Conservation (phyloP, 92 coral and sea anemone genomes). For the Porites divaricata region DNA sequence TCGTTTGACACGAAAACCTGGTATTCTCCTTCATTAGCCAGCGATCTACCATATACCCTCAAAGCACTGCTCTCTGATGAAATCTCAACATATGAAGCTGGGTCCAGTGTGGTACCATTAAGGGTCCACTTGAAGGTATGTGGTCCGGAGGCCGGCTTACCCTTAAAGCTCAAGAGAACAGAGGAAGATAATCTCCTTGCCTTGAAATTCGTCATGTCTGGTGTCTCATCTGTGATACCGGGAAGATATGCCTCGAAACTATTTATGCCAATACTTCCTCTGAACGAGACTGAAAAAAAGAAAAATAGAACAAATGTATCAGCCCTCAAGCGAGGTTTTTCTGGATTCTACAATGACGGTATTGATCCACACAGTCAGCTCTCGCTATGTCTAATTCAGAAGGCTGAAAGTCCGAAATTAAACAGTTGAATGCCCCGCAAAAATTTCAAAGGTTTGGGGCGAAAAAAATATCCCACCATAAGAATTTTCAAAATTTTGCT, state of each 20-base stretch:
- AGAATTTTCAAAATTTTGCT: no score
- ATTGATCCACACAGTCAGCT: no score
- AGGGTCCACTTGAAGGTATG: slow-evolving; percentile 31
- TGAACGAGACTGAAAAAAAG: slow-evolving; percentile 26
- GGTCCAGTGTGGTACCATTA: slow-evolving; percentile 33
- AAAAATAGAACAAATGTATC: not conserved
- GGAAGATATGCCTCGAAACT: slow-evolving; percentile 9
- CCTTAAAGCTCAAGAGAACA: not conserved
- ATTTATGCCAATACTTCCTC: slow-evolving; percentile 28
- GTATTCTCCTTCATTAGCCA: slow-evolving; percentile 58
- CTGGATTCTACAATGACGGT: no score
- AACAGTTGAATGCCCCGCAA: no score
- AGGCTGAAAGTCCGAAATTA: no score
- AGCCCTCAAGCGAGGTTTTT: not conserved
- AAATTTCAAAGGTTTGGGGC: no score
- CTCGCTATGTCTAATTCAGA: no score
- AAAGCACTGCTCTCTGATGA: not conserved
- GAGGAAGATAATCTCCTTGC: not conserved
- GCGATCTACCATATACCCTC: not conserved
- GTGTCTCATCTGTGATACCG: not conserved
- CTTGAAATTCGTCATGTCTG: slow-evolving; percentile 27
- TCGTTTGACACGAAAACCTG: slow-evolving; percentile 62
- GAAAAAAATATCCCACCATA: no score
- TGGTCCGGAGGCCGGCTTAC: not conserved
- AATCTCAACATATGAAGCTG: not conserved